These are phyloP conservation scores for Conus betulinus DNA, from an alignment of 1,140 invertebrate genomes.

Conservation along the genomic window DNA sequence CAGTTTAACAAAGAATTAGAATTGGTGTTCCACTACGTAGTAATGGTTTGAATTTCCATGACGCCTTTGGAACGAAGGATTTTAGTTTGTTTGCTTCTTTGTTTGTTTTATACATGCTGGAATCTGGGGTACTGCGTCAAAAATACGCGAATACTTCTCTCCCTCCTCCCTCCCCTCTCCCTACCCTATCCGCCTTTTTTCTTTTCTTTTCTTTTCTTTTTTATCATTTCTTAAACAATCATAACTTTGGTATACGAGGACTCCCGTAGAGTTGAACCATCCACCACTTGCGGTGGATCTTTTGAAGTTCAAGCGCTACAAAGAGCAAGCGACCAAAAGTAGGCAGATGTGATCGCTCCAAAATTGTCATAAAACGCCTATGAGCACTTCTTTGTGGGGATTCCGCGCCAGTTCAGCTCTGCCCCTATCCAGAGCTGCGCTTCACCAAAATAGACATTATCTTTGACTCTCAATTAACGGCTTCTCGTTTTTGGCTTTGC, in stretches of 20 bases:
- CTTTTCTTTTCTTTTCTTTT: not conserved
- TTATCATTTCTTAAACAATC: not conserved
- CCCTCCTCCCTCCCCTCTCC: too few species aligned
- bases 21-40: too few species aligned
- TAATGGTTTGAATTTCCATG: too few species aligned
- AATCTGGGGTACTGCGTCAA: too few species aligned
- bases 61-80: too few species aligned
- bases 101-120: too few species aligned
- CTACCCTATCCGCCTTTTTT: too few species aligned
- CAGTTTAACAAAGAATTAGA: too few species aligned
- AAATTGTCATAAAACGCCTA: not conserved
- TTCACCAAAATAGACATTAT: not conserved
- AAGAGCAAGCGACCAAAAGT: not conserved
- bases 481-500: not conserved
- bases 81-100: too few species aligned
- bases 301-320: not conserved
- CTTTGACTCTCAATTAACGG: conserved; percentile 12
- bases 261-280: not conserved
- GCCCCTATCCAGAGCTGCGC: not conserved
- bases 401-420: conserved; percentile 1
- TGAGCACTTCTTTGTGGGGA: not conserved
- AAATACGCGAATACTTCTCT: too few species aligned
- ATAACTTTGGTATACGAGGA: not conserved
- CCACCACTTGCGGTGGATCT: not conserved
- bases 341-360: conserved; percentile 1